Percentiles rank a stretch among this genome's conserved stretches.
Conservation (phyloP, 2,113 vertebrate genomes). For the Larimichthys crocea region DNA sequence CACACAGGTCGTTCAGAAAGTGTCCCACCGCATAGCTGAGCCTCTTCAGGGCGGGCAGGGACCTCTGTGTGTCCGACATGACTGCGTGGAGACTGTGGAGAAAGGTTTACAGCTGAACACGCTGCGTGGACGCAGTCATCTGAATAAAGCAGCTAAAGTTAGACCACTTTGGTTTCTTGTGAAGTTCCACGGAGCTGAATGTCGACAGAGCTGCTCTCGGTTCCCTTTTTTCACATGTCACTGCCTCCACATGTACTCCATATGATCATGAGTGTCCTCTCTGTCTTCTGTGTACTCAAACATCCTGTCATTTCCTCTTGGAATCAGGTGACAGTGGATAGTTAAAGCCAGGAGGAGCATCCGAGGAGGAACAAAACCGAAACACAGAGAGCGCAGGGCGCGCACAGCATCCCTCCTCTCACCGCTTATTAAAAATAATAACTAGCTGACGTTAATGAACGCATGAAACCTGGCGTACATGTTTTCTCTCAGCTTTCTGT, state of each 20-base stretch:
- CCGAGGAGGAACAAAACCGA: slow-evolving; percentile 3
- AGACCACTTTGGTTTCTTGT: background rate
- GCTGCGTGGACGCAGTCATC: background rate
- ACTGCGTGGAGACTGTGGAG: background rate
- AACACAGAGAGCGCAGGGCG: background rate
- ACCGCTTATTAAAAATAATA: background rate
- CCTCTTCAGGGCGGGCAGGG: slow-evolving; percentile 70
- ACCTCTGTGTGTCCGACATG: slow-evolving; percentile 53
- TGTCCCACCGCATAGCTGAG: slow-evolving; percentile 92
- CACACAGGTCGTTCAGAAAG: slow-evolving; percentile 93
- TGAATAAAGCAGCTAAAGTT: too few species aligned
- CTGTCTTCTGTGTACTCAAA: accelerated
- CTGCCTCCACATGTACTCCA: accelerated
- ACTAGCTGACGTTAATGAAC: accelerated
- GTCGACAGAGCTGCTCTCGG: background rate
- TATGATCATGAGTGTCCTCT: background rate
- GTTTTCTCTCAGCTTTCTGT: background rate
- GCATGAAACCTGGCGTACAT: accelerated
- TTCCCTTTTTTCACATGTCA: slow-evolving; percentile 6
- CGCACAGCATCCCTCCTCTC: too few species aligned
- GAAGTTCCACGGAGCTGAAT: too few species aligned
- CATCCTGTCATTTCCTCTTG: slow-evolving; percentile 5
- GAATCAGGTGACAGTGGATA: slow-evolving; percentile 44
- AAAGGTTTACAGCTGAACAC: accelerated
- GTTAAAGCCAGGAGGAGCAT: background rate